Evolutionary conservation across 2,113 vertebrate genomes (phyloP), one percentile per base, ranked within the genome.

Genomic region (Oxyruncus cristatus): DNA sequence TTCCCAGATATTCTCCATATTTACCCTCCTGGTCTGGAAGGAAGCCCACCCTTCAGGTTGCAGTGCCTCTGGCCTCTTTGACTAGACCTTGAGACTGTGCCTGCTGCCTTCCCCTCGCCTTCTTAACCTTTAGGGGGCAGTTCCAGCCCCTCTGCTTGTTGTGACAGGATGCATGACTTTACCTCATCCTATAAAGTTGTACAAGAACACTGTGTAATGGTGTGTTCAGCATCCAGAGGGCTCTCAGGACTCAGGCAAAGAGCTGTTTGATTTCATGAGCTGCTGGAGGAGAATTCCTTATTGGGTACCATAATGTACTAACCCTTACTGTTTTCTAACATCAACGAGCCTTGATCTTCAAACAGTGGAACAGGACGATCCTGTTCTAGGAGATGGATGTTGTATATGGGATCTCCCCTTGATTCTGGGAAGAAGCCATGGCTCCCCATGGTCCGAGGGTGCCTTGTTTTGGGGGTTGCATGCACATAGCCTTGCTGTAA

Each of bases 381-480:
- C 44, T 63, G 11, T 62, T 39, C 15, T 75, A 52, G 35, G 56
- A 83, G 20, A 58, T 79, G 49, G 7, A 5, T 71, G 20, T 62
- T 42, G 2, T 8, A 19, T 24, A 26, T 35, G 15, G 66, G 8
- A 14, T 44, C 41, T 81, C n/a, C 27, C 6, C 53, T 71, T 5
- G 0, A 28, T 49, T 89, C 77, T 91, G 39, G 39, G 49, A 78
- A 91, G 61, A 80, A 78, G 41, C 32, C 1, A 1, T 39, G 22
- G 28, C 28, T 78, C 37, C 32, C 49, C 2, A 4, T 22, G 18
- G 33, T 67, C 39, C 0, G 0, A 88, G 42, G 5, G 14, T 79
- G 37, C 49, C n/a, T 92, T 63, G 19, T 85, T 81, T 23, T 37
- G 74, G 15, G 13, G 24, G 12, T 59, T 88, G 92, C 88, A 86